Evolutionary conservation across 1,140 invertebrate species (phyloP).

Genomic region (Anoplolepis gracilipes): DNA sequence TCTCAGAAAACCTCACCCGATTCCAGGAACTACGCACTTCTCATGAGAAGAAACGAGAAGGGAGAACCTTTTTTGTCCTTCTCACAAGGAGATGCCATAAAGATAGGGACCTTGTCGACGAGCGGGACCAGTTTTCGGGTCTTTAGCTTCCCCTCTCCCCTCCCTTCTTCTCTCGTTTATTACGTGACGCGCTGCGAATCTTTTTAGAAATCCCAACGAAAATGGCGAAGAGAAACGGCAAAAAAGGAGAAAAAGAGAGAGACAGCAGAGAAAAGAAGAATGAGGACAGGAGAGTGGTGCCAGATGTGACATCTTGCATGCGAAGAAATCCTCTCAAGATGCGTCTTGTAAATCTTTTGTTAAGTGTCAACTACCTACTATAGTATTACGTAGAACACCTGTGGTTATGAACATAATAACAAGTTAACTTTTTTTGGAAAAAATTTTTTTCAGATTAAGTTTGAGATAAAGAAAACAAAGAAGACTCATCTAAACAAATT

Average conservation of each 20-base stretch:
- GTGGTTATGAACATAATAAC: too few relatives aligned
- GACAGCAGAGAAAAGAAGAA: conserved; percentile 16
- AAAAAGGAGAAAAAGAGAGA: background rate
- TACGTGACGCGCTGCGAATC: conserved; percentile 70
- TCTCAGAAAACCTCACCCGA: conserved; percentile 81
- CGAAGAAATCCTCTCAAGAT: background rate
- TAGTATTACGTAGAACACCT: too few relatives aligned
- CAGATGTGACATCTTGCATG: conserved; percentile 43
- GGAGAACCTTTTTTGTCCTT: conserved; percentile 73
- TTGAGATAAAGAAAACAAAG: background rate
- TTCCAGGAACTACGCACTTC: conserved; percentile 78
- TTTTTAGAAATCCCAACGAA: conserved; percentile 76
- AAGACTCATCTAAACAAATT: background rate
- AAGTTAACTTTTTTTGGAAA: too few relatives aligned
- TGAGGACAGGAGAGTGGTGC: background rate
- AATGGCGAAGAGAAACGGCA: background rate
- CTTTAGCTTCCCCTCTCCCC: background rate
- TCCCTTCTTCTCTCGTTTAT: conserved; percentile 70
- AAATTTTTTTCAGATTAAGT: too few relatives aligned
- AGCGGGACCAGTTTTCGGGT: conserved; percentile 77
- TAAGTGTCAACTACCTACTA: background rate
- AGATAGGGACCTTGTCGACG: conserved; percentile 75
- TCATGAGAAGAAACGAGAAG: background rate
- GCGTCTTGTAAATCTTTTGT: conserved; percentile 48
- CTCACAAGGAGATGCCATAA: conserved; percentile 79